Evolutionary conservation across 2,113 vertebrate genomes (phyloP).

Genomic region (Clarias batrachus): DNA sequence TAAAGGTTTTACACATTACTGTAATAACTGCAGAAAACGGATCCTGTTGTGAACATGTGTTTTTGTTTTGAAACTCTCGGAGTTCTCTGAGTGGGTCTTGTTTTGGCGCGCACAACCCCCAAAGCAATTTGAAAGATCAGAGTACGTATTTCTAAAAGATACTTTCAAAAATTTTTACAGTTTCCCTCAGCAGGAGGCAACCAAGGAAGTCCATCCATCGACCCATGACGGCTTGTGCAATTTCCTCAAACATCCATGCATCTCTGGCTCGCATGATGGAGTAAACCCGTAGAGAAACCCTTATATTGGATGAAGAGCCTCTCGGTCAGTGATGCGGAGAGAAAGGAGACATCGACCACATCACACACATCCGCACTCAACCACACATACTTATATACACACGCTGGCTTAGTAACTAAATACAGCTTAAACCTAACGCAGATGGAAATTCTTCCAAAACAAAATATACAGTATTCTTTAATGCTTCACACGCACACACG

Average conservation of each 20-base stretch:
- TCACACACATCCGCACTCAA: not conserved
- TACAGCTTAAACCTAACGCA: constrained; percentile 25
- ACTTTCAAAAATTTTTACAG: not conserved
- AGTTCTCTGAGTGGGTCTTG: not conserved
- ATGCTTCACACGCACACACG: constrained; percentile 12
- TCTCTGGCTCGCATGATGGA: not conserved
- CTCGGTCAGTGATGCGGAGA: not conserved
- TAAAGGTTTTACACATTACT: not conserved
- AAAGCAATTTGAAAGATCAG: not conserved
- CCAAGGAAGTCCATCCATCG: not conserved
- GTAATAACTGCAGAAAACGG: not conserved
- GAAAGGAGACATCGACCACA: not conserved
- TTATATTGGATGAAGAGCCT: not conserved
- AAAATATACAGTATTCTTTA: constrained; percentile 10
- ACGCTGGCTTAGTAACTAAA: not conserved
- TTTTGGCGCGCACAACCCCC: not conserved
- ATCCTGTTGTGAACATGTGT: not conserved
- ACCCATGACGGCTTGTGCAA: not conserved
- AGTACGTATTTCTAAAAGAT: not conserved
- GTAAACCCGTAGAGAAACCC: not conserved
- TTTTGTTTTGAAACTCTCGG: not conserved
- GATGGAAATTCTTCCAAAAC: constrained; percentile 8
- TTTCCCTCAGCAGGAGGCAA: not conserved
- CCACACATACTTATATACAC: not conserved
- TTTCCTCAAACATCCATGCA: not conserved